Evolutionary conservation across 2,888 invertebrate species (phyloP).

Genomic region (Eupsilia transversa): DNA sequence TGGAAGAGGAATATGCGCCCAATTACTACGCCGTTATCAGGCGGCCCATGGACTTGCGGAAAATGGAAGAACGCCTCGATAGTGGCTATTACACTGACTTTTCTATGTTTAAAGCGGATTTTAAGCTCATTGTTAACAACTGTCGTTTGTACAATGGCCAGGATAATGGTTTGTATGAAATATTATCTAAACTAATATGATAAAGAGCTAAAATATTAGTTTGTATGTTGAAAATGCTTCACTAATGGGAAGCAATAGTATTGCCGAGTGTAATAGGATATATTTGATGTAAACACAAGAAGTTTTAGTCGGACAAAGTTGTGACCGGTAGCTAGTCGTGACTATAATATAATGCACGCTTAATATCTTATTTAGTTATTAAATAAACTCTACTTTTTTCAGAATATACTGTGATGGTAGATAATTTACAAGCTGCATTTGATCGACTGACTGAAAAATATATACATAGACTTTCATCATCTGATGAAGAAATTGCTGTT

Average conservation of each 20-base stretch:
- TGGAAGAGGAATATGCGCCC: conserved; percentile 97
- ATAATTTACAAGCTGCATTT: conserved; percentile 95
- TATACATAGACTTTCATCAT: conserved; percentile 94
- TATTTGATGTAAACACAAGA: conserved; percentile 5
- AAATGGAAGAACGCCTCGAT: conserved; percentile 96
- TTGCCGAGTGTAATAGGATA: background rate
- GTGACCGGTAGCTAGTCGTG: too few relatives aligned
- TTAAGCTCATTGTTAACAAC: conserved; percentile 97
- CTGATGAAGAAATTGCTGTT: conserved; percentile 94
- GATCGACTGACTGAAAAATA: conserved; percentile 95
- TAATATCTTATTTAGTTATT: background rate
- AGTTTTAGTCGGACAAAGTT: background rate
- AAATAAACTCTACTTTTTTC: conserved; percentile 63
- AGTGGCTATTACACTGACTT: conserved; percentile 95
- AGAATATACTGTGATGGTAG: conserved; percentile 97
- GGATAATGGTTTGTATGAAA: conserved; percentile 93
- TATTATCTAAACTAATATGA: background rate
- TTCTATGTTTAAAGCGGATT: conserved; percentile 96
- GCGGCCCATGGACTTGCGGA: conserved; percentile 96
- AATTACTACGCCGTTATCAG: conserved; percentile 94
- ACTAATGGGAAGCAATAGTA: background rate
- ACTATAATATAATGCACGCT: background rate
- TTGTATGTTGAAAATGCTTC: background rate
- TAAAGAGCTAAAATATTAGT: background rate
- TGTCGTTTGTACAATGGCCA: conserved; percentile 98